Evolutionary conservation across 2,797 vertebrate genomes (phyloP), one percentile per base, ranked within the genome.

Genomic region (Hemibagrus guttatus): DNA sequence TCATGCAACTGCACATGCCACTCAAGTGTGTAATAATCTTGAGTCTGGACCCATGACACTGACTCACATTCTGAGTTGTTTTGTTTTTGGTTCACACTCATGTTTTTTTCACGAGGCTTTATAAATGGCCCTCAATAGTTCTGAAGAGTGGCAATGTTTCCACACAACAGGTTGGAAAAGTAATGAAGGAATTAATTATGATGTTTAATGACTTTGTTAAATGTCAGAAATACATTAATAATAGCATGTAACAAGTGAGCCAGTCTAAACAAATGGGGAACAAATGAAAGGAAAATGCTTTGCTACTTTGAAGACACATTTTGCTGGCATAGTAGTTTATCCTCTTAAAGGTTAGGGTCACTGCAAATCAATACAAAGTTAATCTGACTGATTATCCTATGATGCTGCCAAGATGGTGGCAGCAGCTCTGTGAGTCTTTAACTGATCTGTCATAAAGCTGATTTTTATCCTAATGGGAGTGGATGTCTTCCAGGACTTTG

Each of bases 81-180:
- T 79, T 78, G 76, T 88, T 61, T 76, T 88, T 17, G 75, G 52
- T 16, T 46, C 54, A 61, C 76, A 42, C 83, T 85, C 58, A 66
- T 58, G n/a, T 6, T 59, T 84, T 80, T 79, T 71, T 14, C 9
- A 78, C 17, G 23, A 69, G 19, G 17, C 52, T 72, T 74, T 72
- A 35, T 39, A 61, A 59, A 69, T 54, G 52, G 19, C 6, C 17
- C 13, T 78, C 21, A n/a, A 13, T 80, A 17, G 58, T 42, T 83
- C 42, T 83, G 28, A 81, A 64, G 46, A 64, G 71, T 39, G 26
- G 58, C 21, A 54, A 2, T 5, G 81, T 54, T 56, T 54, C 46
- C 46, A 86, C 72, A 83, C 23, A 21, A 83, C 49, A 68, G 26
- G 28, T 23, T n/a, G 26, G 28, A 35, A 64, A 66, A 46, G 59